Evolutionary conservation across 2,797 vertebrate species (phyloP), one percentile per base, ranked within the genome.

Genomic region (Pempheris klunzingeri): DNA sequence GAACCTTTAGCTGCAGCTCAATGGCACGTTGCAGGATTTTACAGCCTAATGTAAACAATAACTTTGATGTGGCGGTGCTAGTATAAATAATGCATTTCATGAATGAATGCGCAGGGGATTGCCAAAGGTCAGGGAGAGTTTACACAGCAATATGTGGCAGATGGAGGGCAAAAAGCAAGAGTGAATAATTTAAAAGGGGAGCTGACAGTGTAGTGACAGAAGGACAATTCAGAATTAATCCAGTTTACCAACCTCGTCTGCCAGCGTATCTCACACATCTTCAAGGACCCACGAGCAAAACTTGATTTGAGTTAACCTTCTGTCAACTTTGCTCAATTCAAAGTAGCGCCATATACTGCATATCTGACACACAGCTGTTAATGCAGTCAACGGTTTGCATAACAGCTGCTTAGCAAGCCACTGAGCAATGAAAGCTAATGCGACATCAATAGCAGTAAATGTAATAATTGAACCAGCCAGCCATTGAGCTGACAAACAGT

Each of bases 51-150:
- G 88, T 87, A 90, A 92, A 92, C 91, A 91, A 87, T 86, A 86
- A 80, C 83, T 90, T 83, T 81, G 86, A 92, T 90, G 83, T 81
- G 84, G 73, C 58, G 22, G 71, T 11, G 71, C 26, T 15, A 32
- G 73, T 64, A 92, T 94, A 90, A 93, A 94, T 94, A 92, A 92
- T 93, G 86, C 71, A 93, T 93, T 89, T 84, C 65, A 82, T 88
- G 88, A 89, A 78, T 86, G 83, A 90, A 89, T 79, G 86, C 87
- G 50, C 84, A 49, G 79, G 84, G 87, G 87, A 86, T 47, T 77
- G 80, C 20, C 0, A 90, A 92, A 91, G 92, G 92, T 94, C 92
- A 89, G 66, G 22, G 71, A 82, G 84, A 93, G 93, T 94, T 95
- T 94, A 92, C 79, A 66, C 74, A 76, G 87, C 63, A 71, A 90